Conservation (phyloP, 2,797 vertebrate species). For the Geotrypetes seraphini region DNA sequence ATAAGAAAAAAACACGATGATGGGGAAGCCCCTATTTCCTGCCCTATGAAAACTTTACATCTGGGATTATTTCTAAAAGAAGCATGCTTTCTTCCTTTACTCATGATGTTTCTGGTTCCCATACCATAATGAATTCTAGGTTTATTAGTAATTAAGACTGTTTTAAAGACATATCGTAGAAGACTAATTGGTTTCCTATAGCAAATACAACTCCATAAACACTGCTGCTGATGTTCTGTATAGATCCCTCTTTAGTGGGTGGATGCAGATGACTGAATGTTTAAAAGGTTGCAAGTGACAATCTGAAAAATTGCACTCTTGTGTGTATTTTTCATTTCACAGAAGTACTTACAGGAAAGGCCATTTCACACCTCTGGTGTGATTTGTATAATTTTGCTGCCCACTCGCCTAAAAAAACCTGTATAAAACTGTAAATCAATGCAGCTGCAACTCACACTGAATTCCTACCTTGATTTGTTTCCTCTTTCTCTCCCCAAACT, state of each 20-base stretch:
- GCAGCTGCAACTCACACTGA: conserved; percentile 49
- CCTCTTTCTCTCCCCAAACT: conserved; percentile 23
- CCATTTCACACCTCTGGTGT: conserved; percentile 43
- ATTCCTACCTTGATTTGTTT: conserved; percentile 29
- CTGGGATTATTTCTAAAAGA: conserved; percentile 43
- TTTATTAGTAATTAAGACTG: conserved; percentile 36
- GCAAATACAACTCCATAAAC: conserved; percentile 40
- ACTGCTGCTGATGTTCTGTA: conserved; percentile 47
- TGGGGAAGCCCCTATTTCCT: conserved; percentile 36
- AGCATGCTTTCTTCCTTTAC: conserved; percentile 43
- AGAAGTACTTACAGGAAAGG: conserved; percentile 47
- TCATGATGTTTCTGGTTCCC: conserved; percentile 31
- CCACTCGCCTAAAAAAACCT: conserved; percentile 44
- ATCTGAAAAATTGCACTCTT: conserved; percentile 75
- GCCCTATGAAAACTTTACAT: conserved; percentile 43
- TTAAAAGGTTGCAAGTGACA: conserved; percentile 74
- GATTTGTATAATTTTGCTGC: conserved; percentile 47
- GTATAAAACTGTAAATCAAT: conserved; percentile 49
- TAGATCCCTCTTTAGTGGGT: conserved; percentile 46
- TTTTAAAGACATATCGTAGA: conserved; percentile 37
- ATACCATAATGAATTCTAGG: conserved; percentile 45
- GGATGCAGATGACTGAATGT: conserved; percentile 62
- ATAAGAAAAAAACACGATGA: conserved; percentile 41
- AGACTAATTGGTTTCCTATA: conserved; percentile 32
- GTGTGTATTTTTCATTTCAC: conserved; percentile 57